Conservation (phyloP, 2,888 invertebrate species). For the Augochlorella aurata region DNA sequence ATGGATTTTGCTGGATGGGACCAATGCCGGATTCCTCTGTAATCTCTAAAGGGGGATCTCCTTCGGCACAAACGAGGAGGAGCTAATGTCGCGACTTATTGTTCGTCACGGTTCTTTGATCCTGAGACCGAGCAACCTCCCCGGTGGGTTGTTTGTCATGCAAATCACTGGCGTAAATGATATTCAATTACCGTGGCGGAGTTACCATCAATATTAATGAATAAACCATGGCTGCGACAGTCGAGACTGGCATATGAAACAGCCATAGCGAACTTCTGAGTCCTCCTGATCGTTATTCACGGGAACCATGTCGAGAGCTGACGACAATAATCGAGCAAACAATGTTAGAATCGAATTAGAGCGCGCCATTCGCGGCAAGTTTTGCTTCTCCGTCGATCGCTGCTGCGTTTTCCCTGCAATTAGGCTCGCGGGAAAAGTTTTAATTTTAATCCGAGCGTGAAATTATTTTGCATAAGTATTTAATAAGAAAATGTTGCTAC, state of each 20-base stretch:
- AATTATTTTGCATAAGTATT: too few relatives aligned
- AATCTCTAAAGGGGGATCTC: background rate
- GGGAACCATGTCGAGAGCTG: slow-evolving; percentile 1
- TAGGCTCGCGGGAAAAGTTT: too few relatives aligned
- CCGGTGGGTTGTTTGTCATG: slow-evolving; percentile 23
- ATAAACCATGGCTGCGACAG: slow-evolving; percentile 11
- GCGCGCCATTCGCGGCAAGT: background rate
- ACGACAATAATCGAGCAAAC: background rate
- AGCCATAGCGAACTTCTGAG: background rate
- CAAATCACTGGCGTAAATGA: slow-evolving; percentile 21
- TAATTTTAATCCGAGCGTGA: too few relatives aligned
- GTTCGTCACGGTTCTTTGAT: slow-evolving; percentile 5
- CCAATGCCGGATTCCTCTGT: background rate
- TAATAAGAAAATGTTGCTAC: too few relatives aligned
- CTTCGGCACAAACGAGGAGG: background rate
- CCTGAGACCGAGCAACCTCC: background rate
- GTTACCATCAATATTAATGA: slow-evolving; percentile 41
- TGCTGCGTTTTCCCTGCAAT: background rate
- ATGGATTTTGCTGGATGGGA: background rate
- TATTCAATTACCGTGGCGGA: slow-evolving; percentile 28
- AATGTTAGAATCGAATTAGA: background rate
- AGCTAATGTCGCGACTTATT: background rate
- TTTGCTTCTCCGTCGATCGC: background rate
- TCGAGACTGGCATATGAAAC: background rate
- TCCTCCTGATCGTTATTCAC: slow-evolving; percentile 7